Evolutionary conservation across 2,113 vertebrate genomes (phyloP).

Genomic region (Pholis gunnellus): DNA sequence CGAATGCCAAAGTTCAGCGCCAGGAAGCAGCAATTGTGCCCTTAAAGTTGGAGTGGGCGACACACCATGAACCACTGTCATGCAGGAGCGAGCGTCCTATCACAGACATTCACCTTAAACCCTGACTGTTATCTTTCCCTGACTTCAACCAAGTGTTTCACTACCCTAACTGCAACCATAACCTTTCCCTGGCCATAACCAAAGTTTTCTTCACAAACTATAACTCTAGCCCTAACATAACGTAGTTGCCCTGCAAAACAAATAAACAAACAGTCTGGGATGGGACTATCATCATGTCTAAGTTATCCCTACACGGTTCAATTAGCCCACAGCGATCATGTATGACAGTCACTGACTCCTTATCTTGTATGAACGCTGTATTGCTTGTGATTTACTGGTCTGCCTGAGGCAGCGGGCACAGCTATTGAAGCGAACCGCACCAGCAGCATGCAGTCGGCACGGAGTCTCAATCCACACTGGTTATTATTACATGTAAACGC

Average conservation of each 20-base stretch:
- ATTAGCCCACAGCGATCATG: background rate
- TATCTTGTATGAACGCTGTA: background rate
- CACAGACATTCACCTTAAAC: background rate
- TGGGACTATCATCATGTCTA: background rate
- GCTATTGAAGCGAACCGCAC: background rate
- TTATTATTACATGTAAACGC: background rate
- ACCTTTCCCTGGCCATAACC: background rate
- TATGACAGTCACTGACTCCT: background rate
- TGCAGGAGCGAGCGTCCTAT: background rate
- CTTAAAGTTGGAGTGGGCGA: background rate
- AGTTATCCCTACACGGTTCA: conserved; percentile 1
- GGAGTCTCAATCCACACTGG: background rate
- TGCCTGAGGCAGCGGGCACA: background rate
- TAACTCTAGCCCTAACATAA: background rate
- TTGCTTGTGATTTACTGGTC: background rate
- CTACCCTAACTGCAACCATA: background rate
- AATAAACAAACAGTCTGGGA: background rate
- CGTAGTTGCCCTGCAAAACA: background rate
- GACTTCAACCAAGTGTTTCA: background rate
- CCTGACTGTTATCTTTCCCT: background rate
- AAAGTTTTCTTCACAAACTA: background rate
- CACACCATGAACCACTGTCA: background rate
- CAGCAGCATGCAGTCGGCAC: background rate
- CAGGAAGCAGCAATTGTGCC: background rate
- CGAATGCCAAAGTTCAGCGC: background rate